Conservation (phyloP, 1,140 invertebrate species). For the Calliphora vicina region DNA sequence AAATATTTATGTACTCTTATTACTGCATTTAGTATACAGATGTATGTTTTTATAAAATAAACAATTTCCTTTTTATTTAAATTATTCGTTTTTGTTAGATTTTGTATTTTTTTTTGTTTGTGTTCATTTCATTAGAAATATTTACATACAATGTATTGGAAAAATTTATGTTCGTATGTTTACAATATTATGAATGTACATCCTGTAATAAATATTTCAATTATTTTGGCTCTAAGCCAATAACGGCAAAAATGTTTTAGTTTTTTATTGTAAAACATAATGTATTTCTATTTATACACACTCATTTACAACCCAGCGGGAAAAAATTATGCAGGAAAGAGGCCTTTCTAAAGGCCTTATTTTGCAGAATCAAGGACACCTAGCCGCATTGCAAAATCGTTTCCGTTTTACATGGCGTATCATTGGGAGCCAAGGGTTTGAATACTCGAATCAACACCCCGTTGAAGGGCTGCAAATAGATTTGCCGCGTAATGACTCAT, state of each 20-base stretch:
- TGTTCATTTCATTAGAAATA: background rate
- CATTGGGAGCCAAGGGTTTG: no score
- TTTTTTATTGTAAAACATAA: background rate
- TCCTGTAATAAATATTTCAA: conserved; percentile 31
- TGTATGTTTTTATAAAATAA: background rate
- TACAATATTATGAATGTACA: background rate
- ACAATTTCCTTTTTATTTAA: conserved; percentile 11
- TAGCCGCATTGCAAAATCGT: no score
- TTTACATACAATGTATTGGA: background rate
- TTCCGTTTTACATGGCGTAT: no score
- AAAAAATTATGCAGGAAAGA: no score
- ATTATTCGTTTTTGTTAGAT: background rate
- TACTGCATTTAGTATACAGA: no score
- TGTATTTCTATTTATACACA: background rate
- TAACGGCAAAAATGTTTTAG: background rate
- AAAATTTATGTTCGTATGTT: background rate
- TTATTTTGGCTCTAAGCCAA: conserved; percentile 19
- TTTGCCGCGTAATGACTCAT: no score
- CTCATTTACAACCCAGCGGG: no score
- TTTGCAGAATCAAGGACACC: no score
- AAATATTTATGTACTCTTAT: no score
- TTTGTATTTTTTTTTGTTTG: background rate
- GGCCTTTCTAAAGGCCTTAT: no score
- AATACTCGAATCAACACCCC: no score
- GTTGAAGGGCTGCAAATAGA: no score